A percentile compares a stretch with the other conserved stretches of the same genome.
Conservation (phyloP, 2,113 vertebrate species). For the Pedetes capensis region DNA sequence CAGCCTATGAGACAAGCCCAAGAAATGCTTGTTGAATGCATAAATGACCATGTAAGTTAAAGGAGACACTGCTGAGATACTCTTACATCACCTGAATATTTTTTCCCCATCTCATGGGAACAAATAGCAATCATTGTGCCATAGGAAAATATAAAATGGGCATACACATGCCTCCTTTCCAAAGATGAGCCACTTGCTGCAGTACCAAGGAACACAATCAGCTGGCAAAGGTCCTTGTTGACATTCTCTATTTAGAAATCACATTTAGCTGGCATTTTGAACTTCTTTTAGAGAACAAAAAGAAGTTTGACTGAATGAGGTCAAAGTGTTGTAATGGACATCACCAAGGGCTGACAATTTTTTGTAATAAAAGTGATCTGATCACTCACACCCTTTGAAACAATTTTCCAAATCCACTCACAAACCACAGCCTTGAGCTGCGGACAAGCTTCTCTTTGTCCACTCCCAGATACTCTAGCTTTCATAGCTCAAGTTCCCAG, state of each 20-base stretch:
- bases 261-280: neutral
- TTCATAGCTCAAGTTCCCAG: neutral
- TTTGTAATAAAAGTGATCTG: neutral
- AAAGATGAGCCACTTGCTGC: neutral
- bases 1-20: neutral
- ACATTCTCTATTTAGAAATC: constrained; percentile 20
- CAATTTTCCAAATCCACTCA: neutral
- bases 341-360: neutral
- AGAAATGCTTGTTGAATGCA: neutral
- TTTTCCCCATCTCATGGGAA: neutral
- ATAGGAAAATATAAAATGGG: neutral
- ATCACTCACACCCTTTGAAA: neutral
- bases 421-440: neutral
- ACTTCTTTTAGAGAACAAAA: constrained; percentile 45
- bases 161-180: neutral
- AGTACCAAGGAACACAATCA: neutral
- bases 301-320: constrained; percentile 21
- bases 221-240: neutral
- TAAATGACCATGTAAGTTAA: neutral
- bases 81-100: neutral
- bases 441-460: neutral
- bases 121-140: neutral
- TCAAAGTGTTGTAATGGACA: neutral
- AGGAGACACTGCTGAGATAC: neutral
- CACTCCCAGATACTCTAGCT: neutral